phyloP scores from a whole-genome alignment of 2,113 vertebrate species.

The Nyctereutes procyonoides region DNA sequence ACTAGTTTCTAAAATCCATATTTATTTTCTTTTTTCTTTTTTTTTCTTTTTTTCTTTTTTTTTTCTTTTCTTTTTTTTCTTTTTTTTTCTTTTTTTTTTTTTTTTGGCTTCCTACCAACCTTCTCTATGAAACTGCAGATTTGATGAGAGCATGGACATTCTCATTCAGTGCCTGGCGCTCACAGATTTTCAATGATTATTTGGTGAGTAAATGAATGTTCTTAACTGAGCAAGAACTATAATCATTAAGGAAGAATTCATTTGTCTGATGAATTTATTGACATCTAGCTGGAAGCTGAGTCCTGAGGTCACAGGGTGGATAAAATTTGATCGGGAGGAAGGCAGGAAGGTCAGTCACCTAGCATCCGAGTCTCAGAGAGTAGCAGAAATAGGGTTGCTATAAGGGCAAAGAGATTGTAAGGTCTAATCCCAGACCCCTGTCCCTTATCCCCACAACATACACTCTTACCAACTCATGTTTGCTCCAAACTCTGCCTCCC shows the following conservation, averaged over 20 bases:
- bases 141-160: not conserved
- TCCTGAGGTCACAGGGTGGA: not conserved
- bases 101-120: not conserved
- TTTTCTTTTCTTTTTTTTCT: not conserved
- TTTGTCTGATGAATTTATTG: constrained; percentile 1
- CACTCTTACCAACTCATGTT: no score
- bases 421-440: not conserved
- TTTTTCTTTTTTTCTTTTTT: not conserved
- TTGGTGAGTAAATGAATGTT: not conserved
- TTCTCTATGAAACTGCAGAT: not conserved
- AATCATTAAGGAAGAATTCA: not conserved
- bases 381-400: not conserved
- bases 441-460: not conserved
- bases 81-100: not conserved
- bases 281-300: not conserved
- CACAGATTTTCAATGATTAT: not conserved
- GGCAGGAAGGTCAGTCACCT: not conserved
- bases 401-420: not conserved
- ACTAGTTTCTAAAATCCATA: not conserved
- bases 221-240: not conserved
- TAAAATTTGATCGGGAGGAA: not conserved
- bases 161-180: not conserved
- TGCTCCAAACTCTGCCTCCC: not conserved
- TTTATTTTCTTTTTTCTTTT: not conserved
- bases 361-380: not conserved